These are phyloP conservation scores for Helarctos malayanus DNA, from an alignment of 2,797 vertebrate species.

Conservation along the genomic window DNA sequence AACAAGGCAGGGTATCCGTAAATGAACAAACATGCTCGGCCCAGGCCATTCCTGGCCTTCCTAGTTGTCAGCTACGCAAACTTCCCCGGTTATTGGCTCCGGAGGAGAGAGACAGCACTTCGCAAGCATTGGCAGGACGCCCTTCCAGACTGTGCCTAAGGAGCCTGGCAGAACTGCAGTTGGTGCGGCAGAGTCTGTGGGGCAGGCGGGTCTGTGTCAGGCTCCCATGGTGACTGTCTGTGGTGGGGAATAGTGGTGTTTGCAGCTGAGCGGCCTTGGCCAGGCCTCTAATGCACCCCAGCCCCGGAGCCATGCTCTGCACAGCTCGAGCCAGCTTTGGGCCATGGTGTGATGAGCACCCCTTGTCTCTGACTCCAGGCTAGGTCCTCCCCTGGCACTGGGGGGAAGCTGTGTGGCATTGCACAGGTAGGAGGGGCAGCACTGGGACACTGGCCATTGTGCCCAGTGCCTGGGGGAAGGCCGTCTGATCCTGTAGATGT, in stretches of 20 bases:
- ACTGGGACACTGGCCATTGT: fast-evolving
- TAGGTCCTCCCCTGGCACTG: background rate
- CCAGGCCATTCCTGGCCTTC: background rate
- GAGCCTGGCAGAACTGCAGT: background rate
- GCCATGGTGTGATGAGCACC: fast-evolving
- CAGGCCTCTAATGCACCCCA: fast-evolving
- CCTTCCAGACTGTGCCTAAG: fast-evolving
- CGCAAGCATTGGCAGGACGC: background rate
- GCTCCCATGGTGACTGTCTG: background rate
- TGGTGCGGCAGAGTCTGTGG: fast-evolving
- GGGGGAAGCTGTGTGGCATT: background rate
- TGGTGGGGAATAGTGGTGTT: fast-evolving
- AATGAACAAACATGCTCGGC: background rate
- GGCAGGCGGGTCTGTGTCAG: background rate
- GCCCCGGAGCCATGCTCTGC: background rate
- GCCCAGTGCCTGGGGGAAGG: fast-evolving
- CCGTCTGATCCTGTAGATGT: too few species aligned
- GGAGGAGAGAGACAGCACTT: background rate
- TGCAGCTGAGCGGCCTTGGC: fast-evolving
- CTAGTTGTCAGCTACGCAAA: background rate
- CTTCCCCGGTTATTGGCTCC: background rate
- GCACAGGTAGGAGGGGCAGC: fast-evolving
- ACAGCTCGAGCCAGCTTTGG: fast-evolving
- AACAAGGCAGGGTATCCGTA: background rate
- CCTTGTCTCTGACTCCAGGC: background rate